phyloP scores from a whole-genome alignment of 2,113 vertebrate genomes.

The Sander lucioperca region DNA sequence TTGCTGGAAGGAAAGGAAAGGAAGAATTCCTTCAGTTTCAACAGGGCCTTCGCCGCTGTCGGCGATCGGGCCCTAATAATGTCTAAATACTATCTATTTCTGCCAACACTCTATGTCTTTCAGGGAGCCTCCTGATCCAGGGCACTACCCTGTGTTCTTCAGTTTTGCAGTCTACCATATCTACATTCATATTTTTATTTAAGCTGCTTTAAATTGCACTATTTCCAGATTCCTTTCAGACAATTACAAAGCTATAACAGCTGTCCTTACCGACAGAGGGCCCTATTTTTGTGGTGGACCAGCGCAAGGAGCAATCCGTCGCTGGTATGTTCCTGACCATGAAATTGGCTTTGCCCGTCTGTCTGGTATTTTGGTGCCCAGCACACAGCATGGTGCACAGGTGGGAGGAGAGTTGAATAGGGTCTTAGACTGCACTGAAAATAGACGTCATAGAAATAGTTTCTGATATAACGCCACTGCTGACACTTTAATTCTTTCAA shows the following conservation, averaged over 20 bases:
- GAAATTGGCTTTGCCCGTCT: not conserved
- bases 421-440: not conserved
- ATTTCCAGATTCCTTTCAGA: not conserved
- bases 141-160: not conserved
- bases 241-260: not conserved
- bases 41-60: no score
- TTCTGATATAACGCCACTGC: not conserved
- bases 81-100: not conserved
- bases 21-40: no score
- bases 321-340: not conserved
- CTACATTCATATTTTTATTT: not conserved
- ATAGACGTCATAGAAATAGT: not conserved
- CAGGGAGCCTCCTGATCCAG: not conserved
- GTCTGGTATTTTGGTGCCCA: not conserved
- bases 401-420: not conserved
- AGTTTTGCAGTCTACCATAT: not conserved
- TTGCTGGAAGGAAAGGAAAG: no score
- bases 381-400: not conserved
- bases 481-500: not conserved
- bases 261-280: not conserved
- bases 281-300: not conserved
- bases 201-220: not conserved
- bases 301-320: not conserved
- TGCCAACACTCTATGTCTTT: not conserved
- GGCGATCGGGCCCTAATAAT: not conserved